Percentiles rank a stretch among this genome's conserved stretches.
Evolutionary conservation across 2,113 vertebrate species (phyloP).

Genomic region (Percopsis transmontana): DNA sequence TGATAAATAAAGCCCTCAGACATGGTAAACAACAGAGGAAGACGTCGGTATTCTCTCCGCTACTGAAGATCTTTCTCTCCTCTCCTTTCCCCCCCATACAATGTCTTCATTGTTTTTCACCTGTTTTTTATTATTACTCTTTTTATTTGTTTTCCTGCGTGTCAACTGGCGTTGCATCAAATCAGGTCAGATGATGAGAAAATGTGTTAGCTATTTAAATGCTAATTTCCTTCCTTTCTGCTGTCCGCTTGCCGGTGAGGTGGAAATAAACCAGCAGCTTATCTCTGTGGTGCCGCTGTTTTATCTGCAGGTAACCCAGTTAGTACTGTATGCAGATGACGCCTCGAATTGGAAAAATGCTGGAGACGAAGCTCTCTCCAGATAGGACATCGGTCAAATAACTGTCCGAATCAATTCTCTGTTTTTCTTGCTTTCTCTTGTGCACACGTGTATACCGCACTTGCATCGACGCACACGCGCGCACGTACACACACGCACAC

Average conservation of each 20-base stretch:
- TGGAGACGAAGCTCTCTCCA: conserved; percentile 37
- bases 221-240: conserved; percentile 49
- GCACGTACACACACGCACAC: conserved; percentile 24
- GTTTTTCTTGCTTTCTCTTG: conserved; percentile 1
- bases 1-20: no score
- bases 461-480: conserved; percentile 67
- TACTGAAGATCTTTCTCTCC: no score
- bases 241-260: conserved; percentile 22
- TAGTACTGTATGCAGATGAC: conserved; percentile 46
- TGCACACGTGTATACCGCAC: not conserved
- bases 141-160: conserved; percentile 40
- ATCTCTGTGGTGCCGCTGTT: conserved; percentile 38
- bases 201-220: conserved; percentile 69
- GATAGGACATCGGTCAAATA: conserved; percentile 47
- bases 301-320: conserved; percentile 39
- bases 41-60: no score
- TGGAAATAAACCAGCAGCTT: conserved; percentile 48
- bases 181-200: conserved; percentile 49
- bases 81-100: no score
- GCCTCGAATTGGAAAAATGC: conserved; percentile 25
- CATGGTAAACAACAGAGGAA: no score
- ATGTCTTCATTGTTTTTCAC: conserved; percentile 1
- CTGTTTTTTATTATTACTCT: conserved; percentile 37
- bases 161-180: conserved; percentile 49
- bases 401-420: conserved; percentile 39